Evolutionary conservation across 2,888 invertebrate genomes (phyloP).

Genomic region (Himalopsyche tibetana): DNA sequence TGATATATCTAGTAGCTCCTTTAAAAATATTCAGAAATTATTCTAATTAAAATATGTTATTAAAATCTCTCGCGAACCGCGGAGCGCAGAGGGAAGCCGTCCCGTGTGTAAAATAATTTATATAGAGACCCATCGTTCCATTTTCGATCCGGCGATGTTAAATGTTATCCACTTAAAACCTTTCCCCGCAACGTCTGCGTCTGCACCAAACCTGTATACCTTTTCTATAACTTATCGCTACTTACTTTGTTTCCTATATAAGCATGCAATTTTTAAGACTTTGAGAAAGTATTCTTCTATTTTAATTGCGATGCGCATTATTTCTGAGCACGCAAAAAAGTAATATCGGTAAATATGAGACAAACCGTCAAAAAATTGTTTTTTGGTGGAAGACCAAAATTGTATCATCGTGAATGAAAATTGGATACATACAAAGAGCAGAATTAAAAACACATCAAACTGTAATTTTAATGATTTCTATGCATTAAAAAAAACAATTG

Average conservation of each 20-base stretch:
- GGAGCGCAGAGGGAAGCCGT: background rate
- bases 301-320: background rate
- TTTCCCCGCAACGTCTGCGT: background rate
- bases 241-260: background rate
- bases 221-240: background rate
- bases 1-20: background rate
- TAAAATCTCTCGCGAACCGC: background rate
- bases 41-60: constrained; percentile 2
- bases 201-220: background rate
- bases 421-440: background rate
- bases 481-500: too few species aligned
- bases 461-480: too few species aligned
- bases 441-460: too few species aligned
- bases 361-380: too few species aligned
- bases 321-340: background rate
- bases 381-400: background rate
- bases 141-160: background rate
- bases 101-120: background rate
- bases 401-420: background rate
- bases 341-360: too few species aligned
- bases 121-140: background rate
- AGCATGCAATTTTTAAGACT: background rate
- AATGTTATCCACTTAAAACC: background rate
- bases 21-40: background rate
- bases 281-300: background rate